phyloP scores from a whole-genome alignment of 2,888 invertebrate species.

The Megaustenia siamemsis region DNA sequence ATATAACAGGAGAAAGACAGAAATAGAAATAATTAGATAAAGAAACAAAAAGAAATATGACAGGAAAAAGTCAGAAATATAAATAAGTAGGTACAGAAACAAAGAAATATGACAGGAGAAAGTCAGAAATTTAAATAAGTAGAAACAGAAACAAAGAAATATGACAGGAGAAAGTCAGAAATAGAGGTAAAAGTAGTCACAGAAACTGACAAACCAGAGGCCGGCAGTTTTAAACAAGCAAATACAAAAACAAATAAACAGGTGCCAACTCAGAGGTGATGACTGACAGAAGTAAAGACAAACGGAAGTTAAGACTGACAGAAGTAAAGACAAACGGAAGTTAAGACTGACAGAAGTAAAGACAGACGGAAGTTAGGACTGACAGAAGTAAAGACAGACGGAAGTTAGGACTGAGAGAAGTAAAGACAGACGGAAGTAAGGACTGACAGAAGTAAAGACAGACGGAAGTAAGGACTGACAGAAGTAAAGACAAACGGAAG shows the following conservation, averaged over 20 bases:
- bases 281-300: no score
- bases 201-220: no score
- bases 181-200: background rate
- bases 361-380: no score
- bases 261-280: no score
- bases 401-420: no score
- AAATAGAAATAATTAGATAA: constrained; percentile 4
- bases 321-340: background rate
- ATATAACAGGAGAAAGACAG: constrained; percentile 25
- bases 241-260: no score
- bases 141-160: background rate
- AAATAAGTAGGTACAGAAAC: background rate
- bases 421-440: background rate
- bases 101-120: background rate
- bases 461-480: background rate
- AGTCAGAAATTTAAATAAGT: background rate
- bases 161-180: background rate
- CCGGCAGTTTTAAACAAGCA: no score
- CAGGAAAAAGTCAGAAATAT: background rate
- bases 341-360: background rate
- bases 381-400: no score
- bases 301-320: background rate
- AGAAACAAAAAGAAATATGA: background rate
- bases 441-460: background rate
- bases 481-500: background rate